These are phyloP conservation scores for Damaliscus lunatus DNA, from an alignment of 2,113 vertebrate genomes.

Conservation along the genomic window DNA sequence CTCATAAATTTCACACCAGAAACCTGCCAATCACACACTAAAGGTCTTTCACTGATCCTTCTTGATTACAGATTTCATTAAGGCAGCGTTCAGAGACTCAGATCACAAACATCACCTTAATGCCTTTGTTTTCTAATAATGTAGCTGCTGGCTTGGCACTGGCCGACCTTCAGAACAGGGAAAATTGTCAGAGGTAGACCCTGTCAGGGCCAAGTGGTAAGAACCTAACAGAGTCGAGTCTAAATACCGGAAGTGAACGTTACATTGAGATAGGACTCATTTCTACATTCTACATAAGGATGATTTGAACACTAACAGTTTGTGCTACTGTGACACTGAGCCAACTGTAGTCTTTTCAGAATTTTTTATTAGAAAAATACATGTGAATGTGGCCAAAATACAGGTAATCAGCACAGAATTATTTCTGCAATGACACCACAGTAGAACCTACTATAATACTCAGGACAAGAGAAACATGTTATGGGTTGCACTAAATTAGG, in stretches of 20 bases:
- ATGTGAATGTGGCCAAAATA: background rate
- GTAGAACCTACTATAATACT: background rate
- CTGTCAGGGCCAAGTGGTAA: background rate
- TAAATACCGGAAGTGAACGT: background rate
- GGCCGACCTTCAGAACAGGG: background rate
- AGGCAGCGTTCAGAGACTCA: background rate
- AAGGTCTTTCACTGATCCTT: slow-evolving; percentile 4
- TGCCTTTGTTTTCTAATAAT: slow-evolving; percentile 23
- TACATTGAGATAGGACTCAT: background rate
- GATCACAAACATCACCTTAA: background rate
- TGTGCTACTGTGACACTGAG: background rate
- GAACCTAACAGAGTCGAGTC: background rate
- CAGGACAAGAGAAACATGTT: background rate
- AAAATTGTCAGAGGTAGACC: background rate
- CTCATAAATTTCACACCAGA: slow-evolving; percentile 46
- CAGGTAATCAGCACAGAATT: background rate
- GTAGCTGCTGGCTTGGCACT: background rate
- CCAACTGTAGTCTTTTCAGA: background rate
- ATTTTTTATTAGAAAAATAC: slow-evolving; percentile 15
- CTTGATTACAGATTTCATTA: slow-evolving; percentile 32
- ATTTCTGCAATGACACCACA: background rate
- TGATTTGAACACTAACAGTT: background rate
- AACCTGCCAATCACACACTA: slow-evolving; percentile 29
- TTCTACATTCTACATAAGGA: slow-evolving; percentile 1
- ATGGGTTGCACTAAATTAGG: background rate